Evolutionary conservation across 2,888 invertebrate genomes (phyloP).

Genomic region (Hirtodrosophila confusa): DNA sequence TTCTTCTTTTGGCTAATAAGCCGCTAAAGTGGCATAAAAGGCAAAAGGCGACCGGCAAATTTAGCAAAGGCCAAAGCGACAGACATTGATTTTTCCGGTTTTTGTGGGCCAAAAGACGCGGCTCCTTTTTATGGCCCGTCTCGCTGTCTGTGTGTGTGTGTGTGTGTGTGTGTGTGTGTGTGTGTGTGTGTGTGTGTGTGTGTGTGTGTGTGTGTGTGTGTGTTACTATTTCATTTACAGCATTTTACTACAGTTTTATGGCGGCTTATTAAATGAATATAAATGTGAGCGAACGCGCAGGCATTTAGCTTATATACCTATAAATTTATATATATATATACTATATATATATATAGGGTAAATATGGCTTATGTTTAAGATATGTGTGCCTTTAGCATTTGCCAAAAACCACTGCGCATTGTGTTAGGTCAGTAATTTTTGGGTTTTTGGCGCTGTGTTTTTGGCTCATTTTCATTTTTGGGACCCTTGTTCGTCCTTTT

Average conservation of each 20-base stretch:
- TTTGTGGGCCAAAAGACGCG: slow-evolving; percentile 40
- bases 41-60: slow-evolving; percentile 41
- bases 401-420: slow-evolving; percentile 14
- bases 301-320: slow-evolving; percentile 38
- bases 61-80: slow-evolving; percentile 26
- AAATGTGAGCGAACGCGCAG: slow-evolving; percentile 57
- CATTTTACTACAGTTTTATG: slow-evolving; percentile 81
- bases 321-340: slow-evolving; percentile 20
- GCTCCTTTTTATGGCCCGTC: slow-evolving; percentile 66
- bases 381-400: slow-evolving; percentile 14
- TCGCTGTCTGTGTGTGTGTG: slow-evolving; percentile 35
- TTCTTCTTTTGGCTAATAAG: slow-evolving; percentile 56
- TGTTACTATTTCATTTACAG: slow-evolving; percentile 77
- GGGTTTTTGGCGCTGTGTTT: slow-evolving; percentile 12
- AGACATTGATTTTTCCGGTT: slow-evolving; percentile 65
- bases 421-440: slow-evolving; percentile 57
- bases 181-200: slow-evolving; percentile 20
- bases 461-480: slow-evolving; percentile 57
- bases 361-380: slow-evolving; percentile 10
- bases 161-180: slow-evolving; percentile 21
- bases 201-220: slow-evolving; percentile 4
- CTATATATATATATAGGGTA: slow-evolving; percentile 1
- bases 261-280: slow-evolving; percentile 79
- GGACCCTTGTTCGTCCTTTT: slow-evolving; percentile 44
- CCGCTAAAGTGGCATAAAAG: slow-evolving; percentile 54